Evolutionary conservation across 2,888 invertebrate species (phyloP), one percentile per base, ranked within the genome.

Genomic region (Emmelina monodactyla): DNA sequence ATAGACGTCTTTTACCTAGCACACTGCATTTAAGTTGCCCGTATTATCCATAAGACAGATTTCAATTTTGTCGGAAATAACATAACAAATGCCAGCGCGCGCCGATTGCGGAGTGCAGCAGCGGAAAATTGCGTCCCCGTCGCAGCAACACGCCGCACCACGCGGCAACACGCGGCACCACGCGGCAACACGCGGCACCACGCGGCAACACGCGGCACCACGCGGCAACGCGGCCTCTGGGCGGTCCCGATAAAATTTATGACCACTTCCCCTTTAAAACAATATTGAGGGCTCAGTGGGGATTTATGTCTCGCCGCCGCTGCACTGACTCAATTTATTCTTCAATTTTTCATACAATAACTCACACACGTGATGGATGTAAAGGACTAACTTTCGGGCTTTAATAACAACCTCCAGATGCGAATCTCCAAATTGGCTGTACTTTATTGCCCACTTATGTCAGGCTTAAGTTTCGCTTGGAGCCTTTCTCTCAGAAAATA

Each of bases 201-300:
- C 48, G 50, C 45, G 47, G 43, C 46, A 45, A 50, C 57, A n/a
- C 44, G 50, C 41, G 38, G 46, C 43, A 47, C 40, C 41, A 47
- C 48, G 50, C 45, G 47, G 43, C 46, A 45, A 50, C 57, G 58
- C 57, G 57, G 61, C 61, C 54, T 53, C 67, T 75, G 75, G 65
- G 67, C 70, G 66, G 68, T 67, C 70, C 71, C 75, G 79, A 79
- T 79, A 79, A 78, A 80, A 81, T 81, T 81, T 81, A 81, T 81
- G 79, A 76, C 76, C 73, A 76, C 78, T 75, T 78, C 76, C 79
- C 75, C 78, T 80, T 81, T 81, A 81, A 81, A 80, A 81, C 81
- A 81, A 81, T 81, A 81, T 81, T 80, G 80, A 79, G 78, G 80
- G 80, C 78, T 79, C 80, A 73, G 78, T 76, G 76, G 75, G 78